Percentiles rank a stretch among this genome's conserved stretches.
Evolutionary conservation across 1,140 invertebrate genomes (phyloP).

Genomic region (Holotrichia oblita): DNA sequence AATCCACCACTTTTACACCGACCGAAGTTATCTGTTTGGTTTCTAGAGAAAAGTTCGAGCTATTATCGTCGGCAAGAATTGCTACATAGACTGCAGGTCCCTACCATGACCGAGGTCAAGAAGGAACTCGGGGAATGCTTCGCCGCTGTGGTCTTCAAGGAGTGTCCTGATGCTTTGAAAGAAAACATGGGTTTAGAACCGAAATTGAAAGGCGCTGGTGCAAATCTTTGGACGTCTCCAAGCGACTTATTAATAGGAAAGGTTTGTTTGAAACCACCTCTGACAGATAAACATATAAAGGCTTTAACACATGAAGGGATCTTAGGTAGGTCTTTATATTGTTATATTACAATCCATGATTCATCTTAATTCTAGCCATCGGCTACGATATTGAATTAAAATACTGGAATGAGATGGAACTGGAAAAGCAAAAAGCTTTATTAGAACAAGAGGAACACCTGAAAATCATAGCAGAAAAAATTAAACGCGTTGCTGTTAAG

Average conservation of each 20-base stretch:
- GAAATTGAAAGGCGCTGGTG: conserved; percentile 52
- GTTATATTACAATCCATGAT: neutral
- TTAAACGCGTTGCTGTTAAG: conserved; percentile 50
- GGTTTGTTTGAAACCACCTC: conserved; percentile 53
- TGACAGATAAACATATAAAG: conserved; percentile 57
- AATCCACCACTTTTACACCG: neutral
- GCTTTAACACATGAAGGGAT: conserved; percentile 62
- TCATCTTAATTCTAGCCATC: conserved; percentile 51
- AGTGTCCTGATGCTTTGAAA: conserved; percentile 51
- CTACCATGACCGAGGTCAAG: conserved; percentile 43
- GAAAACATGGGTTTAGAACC: conserved; percentile 52
- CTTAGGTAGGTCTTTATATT: conserved; percentile 54
- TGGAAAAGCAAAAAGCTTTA: conserved; percentile 55
- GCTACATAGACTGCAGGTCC: conserved; percentile 41
- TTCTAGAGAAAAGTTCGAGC: conserved; percentile 39
- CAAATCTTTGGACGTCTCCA: conserved; percentile 58
- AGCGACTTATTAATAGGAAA: conserved; percentile 59
- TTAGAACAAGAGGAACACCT: conserved; percentile 50
- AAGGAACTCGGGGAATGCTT: conserved; percentile 48
- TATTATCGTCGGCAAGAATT: conserved; percentile 45
- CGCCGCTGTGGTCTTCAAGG: conserved; percentile 52
- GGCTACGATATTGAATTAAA: conserved; percentile 55
- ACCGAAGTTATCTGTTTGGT: neutral
- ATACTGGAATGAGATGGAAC: conserved; percentile 51
- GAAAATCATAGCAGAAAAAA: conserved; percentile 53